Evolutionary conservation across 2,113 vertebrate species (phyloP).

Genomic region (Phalacrocorax brasilianus): DNA sequence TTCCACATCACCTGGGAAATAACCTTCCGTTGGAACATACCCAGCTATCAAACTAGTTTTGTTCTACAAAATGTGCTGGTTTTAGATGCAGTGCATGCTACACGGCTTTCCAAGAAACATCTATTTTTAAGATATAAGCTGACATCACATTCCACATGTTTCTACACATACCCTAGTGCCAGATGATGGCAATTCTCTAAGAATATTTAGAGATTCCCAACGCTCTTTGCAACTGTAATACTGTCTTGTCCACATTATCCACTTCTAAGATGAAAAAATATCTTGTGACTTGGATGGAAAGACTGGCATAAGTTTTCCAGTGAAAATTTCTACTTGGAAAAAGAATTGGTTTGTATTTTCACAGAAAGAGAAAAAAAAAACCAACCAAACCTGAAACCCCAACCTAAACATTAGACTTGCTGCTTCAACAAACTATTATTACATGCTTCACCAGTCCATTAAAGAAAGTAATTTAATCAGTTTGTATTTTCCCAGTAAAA

Average conservation of each 20-base stretch:
- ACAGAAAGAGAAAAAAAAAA: neutral
- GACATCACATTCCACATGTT: neutral
- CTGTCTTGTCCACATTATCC: neutral
- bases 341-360: neutral
- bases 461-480: constrained; percentile 88
- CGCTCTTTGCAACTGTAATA: neutral
- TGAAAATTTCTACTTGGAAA: neutral
- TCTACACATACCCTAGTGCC: neutral
- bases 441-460: constrained; percentile 85
- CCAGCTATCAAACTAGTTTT: neutral
- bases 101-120: neutral
- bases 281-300: neutral
- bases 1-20: neutral
- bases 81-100: neutral
- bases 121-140: neutral
- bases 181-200: neutral
- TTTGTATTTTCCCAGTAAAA: constrained; percentile 80
- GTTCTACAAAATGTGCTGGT: neutral
- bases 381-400: no score
- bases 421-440: constrained; percentile 74
- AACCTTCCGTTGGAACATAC: neutral
- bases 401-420: constrained; percentile 31
- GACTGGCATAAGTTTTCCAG: neutral
- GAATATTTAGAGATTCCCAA: neutral
- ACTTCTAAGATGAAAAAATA: neutral